Conservation (phyloP, 2,888 invertebrate genomes). For the Pollenia amentaria region DNA sequence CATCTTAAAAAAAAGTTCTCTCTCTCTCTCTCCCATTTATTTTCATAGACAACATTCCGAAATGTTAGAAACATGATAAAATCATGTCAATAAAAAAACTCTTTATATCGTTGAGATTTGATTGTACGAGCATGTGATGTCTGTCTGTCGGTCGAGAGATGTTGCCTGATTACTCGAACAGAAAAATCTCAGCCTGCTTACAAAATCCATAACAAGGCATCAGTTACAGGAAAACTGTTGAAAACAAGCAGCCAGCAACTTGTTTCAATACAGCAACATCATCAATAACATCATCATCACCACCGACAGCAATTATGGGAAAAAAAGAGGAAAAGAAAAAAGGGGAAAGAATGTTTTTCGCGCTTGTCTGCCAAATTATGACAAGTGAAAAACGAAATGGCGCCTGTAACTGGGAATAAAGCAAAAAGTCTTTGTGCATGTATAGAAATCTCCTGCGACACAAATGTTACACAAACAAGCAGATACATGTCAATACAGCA, state of each 20-base stretch:
- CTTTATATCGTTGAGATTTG: constrained; percentile 53
- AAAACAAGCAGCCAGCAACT: constrained; percentile 62
- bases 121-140: constrained; percentile 40
- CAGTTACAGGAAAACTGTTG: constrained; percentile 60
- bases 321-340: not conserved
- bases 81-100: constrained; percentile 61
- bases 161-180: constrained; percentile 68
- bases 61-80: constrained; percentile 61
- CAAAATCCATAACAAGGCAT: constrained; percentile 69
- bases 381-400: constrained; percentile 73
- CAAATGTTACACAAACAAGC: constrained; percentile 63
- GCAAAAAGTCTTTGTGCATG: constrained; percentile 2
- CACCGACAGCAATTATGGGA: constrained; percentile 16
- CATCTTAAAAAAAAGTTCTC: not conserved
- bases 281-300: constrained; percentile 53
- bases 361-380: constrained; percentile 76
- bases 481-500: constrained; percentile 51
- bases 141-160: constrained; percentile 32
- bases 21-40: not conserved
- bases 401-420: constrained; percentile 63
- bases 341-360: constrained; percentile 70
- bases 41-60: constrained; percentile 22
- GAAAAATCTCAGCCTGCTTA: constrained; percentile 66
- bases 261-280: constrained; percentile 59
- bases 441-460: constrained; percentile 64